A percentile compares a stretch with the other conserved stretches of the same genome.
These are phyloP conservation scores for Larimichthys crocea DNA, from an alignment of 2,113 vertebrate species.

Conservation along the genomic window DNA sequence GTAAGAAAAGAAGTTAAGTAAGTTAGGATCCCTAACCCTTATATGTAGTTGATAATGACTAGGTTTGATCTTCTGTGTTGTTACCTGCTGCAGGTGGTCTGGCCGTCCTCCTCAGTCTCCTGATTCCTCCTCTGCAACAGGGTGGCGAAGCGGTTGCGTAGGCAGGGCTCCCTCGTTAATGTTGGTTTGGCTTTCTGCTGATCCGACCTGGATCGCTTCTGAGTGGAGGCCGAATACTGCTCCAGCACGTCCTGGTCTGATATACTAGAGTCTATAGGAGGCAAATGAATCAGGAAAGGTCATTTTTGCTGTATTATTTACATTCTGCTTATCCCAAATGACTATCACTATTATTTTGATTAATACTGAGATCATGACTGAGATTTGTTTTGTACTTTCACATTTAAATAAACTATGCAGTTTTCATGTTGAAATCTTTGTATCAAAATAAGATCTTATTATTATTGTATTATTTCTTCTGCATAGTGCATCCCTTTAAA, in stretches of 20 bases:
- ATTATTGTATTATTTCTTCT: too few species aligned
- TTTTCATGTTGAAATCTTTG: too few species aligned
- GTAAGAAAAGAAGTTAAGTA: too few species aligned
- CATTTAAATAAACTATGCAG: too few species aligned
- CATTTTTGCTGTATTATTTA: background rate
- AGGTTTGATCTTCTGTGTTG: background rate
- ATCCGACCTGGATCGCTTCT: slow-evolving; percentile 85
- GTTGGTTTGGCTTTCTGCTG: slow-evolving; percentile 23
- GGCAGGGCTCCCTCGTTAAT: slow-evolving; percentile 18
- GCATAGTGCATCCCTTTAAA: too few species aligned
- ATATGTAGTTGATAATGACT: background rate
- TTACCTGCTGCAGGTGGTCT: slow-evolving; percentile 92
- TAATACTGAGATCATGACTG: too few species aligned
- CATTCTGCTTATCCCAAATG: too few species aligned
- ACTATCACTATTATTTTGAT: too few species aligned
- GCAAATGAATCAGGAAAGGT: background rate
- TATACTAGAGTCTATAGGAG: slow-evolving; percentile 76
- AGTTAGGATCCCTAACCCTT: too few species aligned
- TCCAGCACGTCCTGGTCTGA: slow-evolving; percentile 90
- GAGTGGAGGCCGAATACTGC: slow-evolving; percentile 86
- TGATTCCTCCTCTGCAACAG: slow-evolving; percentile 89
- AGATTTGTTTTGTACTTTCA: too few species aligned
- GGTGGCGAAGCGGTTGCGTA: slow-evolving; percentile 90
- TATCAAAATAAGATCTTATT: too few species aligned
- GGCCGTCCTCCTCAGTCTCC: slow-evolving; percentile 78